These are phyloP conservation scores for Eretmochelys imbricata DNA, from an alignment of 2,113 vertebrate genomes.

Conservation along the genomic window DNA sequence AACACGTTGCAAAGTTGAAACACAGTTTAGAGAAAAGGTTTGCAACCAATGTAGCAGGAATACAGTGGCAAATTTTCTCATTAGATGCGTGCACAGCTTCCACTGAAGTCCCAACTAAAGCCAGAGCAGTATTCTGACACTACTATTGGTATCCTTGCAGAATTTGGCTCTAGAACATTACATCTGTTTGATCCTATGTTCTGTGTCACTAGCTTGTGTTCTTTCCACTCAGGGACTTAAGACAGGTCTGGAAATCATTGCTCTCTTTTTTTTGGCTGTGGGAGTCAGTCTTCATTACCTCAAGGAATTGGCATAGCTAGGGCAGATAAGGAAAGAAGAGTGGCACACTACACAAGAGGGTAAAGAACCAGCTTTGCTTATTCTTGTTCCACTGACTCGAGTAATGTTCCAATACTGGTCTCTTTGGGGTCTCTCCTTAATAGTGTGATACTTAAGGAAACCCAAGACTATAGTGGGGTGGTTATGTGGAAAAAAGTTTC, in stretches of 20 bases:
- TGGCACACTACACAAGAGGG: not conserved
- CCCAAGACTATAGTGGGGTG: not conserved
- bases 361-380: not conserved
- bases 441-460: not conserved
- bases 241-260: not conserved
- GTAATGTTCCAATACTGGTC: not conserved
- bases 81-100: fast-evolving
- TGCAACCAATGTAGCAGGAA: not conserved
- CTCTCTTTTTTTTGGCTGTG: not conserved
- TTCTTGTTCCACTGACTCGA: not conserved
- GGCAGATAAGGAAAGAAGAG: not conserved
- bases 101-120: not conserved
- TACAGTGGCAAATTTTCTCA: not conserved
- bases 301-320: not conserved
- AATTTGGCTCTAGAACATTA: not conserved
- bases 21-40: not conserved
- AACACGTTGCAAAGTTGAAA: fast-evolving
- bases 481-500: not conserved
- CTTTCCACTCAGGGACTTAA: not conserved
- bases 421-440: not conserved
- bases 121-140: not conserved
- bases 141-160: not conserved
- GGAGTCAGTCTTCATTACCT: not conserved
- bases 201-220: not conserved
- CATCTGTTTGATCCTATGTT: not conserved